These are phyloP conservation scores for Notechis scutatus DNA, from an alignment of 2,113 vertebrate species.

Conservation along the genomic window DNA sequence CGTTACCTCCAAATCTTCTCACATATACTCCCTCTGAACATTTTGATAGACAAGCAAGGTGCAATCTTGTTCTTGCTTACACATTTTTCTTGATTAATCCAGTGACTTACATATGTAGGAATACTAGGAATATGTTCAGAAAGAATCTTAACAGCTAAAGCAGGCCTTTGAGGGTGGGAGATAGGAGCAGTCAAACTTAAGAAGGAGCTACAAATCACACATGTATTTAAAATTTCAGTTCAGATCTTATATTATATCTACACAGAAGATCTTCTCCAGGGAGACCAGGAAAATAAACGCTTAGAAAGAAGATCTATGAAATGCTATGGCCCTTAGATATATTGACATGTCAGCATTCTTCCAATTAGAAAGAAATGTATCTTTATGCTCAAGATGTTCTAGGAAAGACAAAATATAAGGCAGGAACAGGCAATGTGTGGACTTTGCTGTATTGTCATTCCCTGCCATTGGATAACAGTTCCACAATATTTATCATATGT, in stretches of 20 bases:
- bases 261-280: background rate
- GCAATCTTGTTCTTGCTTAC: background rate
- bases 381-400: background rate
- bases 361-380: background rate
- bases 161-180: background rate
- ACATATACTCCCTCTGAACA: background rate
- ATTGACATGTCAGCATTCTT: background rate
- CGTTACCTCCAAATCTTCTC: background rate
- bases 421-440: background rate
- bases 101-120: background rate
- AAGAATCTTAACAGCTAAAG: slow-evolving; percentile 37
- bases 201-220: background rate
- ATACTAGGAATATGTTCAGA: slow-evolving; percentile 20
- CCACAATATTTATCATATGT: background rate
- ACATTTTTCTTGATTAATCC: background rate
- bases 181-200: background rate
- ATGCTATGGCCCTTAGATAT: background rate
- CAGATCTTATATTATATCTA: background rate
- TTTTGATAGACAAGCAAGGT: background rate
- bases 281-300: background rate
- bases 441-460: background rate
- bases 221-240: slow-evolving; percentile 10
- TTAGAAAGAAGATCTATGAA: background rate
- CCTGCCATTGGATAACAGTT: background rate
- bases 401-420: background rate